Evolutionary conservation across 2,888 invertebrate species (phyloP).

Genomic region (Lampropteryx suffumata): DNA sequence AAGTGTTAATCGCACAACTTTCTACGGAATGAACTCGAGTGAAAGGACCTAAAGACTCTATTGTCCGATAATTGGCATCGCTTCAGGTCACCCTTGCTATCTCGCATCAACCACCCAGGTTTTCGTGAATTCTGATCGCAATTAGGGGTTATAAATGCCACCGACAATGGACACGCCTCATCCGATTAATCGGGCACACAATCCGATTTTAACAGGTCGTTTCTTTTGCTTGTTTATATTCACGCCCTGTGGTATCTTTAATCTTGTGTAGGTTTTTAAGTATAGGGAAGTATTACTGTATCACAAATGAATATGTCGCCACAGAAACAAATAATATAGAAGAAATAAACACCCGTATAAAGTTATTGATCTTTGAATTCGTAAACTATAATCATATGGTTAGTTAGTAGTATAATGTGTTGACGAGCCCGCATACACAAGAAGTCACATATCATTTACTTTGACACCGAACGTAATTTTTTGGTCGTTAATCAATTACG

Average conservation of each 20-base stretch:
- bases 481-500: slow-evolving; percentile 67
- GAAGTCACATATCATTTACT: slow-evolving; percentile 75
- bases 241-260: slow-evolving; percentile 58
- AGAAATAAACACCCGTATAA: slow-evolving; percentile 61
- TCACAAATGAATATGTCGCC: no score
- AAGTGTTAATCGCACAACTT: neutral
- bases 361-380: slow-evolving; percentile 63
- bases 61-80: slow-evolving; percentile 11
- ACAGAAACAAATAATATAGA: no score
- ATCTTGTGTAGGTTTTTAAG: no score
- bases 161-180: slow-evolving; percentile 68
- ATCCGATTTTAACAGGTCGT: slow-evolving; percentile 68
- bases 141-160: slow-evolving; percentile 77
- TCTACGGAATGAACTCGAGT: slow-evolving; percentile 6
- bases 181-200: slow-evolving; percentile 71
- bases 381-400: slow-evolving; percentile 53
- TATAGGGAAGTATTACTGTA: no score
- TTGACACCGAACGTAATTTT: slow-evolving; percentile 67
- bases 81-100: slow-evolving; percentile 47
- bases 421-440: slow-evolving; percentile 71
- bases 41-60: slow-evolving; percentile 4
- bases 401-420: slow-evolving; percentile 43
- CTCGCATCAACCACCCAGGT: slow-evolving; percentile 62
- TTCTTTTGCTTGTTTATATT: slow-evolving; percentile 69
- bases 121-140: slow-evolving; percentile 67